Evolutionary conservation across 1,140 invertebrate species (phyloP), one percentile per base, ranked within the genome.

Genomic region (Sarcophaga peregrina): DNA sequence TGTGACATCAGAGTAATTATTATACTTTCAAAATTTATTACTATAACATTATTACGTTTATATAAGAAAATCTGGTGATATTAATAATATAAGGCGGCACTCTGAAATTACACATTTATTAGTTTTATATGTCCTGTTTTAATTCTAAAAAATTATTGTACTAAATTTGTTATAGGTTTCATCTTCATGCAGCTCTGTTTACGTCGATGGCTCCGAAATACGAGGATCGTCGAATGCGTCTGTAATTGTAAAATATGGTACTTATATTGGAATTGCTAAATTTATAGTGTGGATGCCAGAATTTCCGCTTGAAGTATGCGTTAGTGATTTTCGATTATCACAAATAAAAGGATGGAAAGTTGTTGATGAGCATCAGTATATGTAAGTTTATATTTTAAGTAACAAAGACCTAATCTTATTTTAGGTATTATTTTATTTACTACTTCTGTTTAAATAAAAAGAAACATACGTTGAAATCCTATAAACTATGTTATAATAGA

Each of bases 231-330:
- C 96, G 13, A 99, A 99, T 90, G 97, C 97, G 1, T 97, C 96
- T 1, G 95, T 99, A 15, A 93, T 98, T 10, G 97, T 98, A 8
- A 97, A 97, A 91, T 99, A 98, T 88, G 97, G 97, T 8, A 96
- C 96, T 0, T 97, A 97, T 88, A 96, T 95, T 8, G 96, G 97
- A 8, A 90, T 96, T 62, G 96, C 97, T 0, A 93, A 94, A 83
- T 97, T 99, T 89, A 96, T 95, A 9, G 97, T 99, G 0, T 99
- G 98, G 98, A 98, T 98, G 94, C 98, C 98, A 0, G 97, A 98
- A 89, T 95, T 98, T 86, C 96, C 97, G 0, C 91, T 99, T 62
- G 97, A 98, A 87, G 94, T 99, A 17, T 94, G 95, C 83, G 94
- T 99, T 1, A 94, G 95, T 3, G 98, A 99, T 91, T 94, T 94